Base-by-base conservation (phyloP, 2,113 vertebrate genomes). In the Pseudopipra pipra region DNA sequence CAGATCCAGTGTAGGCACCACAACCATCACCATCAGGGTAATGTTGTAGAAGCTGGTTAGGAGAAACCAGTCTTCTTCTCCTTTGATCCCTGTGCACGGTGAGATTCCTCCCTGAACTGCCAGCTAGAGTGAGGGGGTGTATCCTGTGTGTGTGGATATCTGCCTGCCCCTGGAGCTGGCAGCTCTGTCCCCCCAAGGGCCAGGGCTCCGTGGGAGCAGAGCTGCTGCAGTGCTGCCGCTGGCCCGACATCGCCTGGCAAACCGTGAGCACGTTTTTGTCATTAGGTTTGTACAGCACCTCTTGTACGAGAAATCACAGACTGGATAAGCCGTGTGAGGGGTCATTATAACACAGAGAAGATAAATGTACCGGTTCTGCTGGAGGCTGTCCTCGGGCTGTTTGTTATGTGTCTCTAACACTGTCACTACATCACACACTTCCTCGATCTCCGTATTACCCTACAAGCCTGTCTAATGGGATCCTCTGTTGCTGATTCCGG, bases 401-500 rank as follows among this genome's bases (percentile, higher is more conserved):
- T 97, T 97, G 96, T 97, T 97, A 93, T 97, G 96, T 93, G 85
- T 97, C 96, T 96, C 90, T 88, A 87, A 93, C 93, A 79, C 95
- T 97, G 96, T 97, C 95, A 80, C 95, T 95, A 94, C 89, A 92
- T 92, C 90, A 90, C 91, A 96, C 96, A 81, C 95, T 96, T 94
- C 96, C 95, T 96, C 81, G 80, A 89, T 96, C 93, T 97, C 95
- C 43, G 79, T 90, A 97, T 96, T 94, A 87, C 96, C 96, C 97
- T 95, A 96, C 94, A 96, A 97, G 96, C 96, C 94, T 97, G 93
- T 94, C 97, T 97, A 96, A 96, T 94, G 97, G 97, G 97, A 97
- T 97, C 97, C 97, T 98, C 97, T 95, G 88, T 92, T 97, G 96
- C 97, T 95, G 96, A 98, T 97, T 97, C 91, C 77, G n/a, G 97